These are phyloP conservation scores for Phyllotis vaccarum DNA, from an alignment of 2,797 vertebrate genomes.

Conservation along the genomic window DNA sequence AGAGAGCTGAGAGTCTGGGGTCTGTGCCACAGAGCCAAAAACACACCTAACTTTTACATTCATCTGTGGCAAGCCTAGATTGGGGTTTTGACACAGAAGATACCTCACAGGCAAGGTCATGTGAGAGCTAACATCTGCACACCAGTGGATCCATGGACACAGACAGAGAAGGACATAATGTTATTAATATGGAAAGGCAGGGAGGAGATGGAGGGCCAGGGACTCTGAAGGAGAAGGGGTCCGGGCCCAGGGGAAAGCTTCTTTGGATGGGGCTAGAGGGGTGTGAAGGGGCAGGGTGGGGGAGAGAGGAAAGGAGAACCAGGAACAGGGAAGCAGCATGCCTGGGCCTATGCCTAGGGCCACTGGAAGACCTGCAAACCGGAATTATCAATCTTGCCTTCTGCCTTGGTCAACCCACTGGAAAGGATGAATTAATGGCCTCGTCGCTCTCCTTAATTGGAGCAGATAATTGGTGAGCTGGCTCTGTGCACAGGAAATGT, in stretches of 20 bases:
- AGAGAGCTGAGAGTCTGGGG: neutral
- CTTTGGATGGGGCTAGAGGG: neutral
- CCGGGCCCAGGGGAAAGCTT: neutral
- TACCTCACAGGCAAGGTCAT: neutral
- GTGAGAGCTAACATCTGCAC: neutral
- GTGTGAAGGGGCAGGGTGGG: no score
- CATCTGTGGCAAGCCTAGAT: neutral
- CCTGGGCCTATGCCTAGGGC: neutral
- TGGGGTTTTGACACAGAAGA: neutral
- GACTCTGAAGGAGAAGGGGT: constrained; percentile 4
- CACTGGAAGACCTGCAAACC: neutral
- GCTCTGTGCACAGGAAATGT: constrained; percentile 79
- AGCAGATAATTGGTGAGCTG: constrained; percentile 82
- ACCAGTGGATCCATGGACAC: constrained; percentile 3
- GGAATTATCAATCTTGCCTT: neutral
- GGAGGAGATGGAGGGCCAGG: neutral
- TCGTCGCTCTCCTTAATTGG: constrained; percentile 73
- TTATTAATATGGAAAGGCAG: neutral
- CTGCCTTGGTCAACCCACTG: neutral
- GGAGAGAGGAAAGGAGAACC: neutral
- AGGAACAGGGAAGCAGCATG: neutral
- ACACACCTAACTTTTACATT: neutral
- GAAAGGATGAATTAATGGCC: constrained; percentile 47
- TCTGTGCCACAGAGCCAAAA: neutral
- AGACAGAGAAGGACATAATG: constrained; percentile 8